Evolutionary conservation across 2,113 vertebrate species (phyloP).

Genomic region (Chloropsis cyanopogon): DNA sequence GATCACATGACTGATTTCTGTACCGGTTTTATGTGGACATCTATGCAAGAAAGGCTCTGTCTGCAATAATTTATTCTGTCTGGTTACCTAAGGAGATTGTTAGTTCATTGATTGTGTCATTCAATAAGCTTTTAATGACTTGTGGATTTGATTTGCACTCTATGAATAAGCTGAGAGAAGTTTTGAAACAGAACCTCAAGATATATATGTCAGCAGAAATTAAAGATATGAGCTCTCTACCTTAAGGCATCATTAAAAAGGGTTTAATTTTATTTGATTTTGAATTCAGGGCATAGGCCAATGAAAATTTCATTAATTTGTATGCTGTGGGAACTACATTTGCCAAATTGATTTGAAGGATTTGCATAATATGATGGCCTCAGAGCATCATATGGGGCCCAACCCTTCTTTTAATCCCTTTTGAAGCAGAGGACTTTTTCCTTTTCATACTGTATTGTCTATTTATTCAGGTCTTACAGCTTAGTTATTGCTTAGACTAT

Average conservation of each 20-base stretch:
- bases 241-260: neutral
- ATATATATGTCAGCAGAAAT: slow-evolving; percentile 40
- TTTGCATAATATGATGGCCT: slow-evolving; percentile 21
- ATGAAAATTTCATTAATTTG: slow-evolving; percentile 46
- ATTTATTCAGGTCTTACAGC: neutral
- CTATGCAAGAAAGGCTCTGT: neutral
- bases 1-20: neutral
- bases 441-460: neutral
- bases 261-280: slow-evolving; percentile 43
- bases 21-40: neutral
- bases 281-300: slow-evolving; percentile 9
- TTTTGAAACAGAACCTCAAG: neutral
- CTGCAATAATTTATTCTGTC: slow-evolving; percentile 15
- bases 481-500: neutral
- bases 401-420: neutral
- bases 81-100: neutral
- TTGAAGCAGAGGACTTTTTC: neutral
- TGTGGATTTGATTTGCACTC: neutral
- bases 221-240: neutral
- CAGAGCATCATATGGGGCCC: neutral
- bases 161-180: neutral
- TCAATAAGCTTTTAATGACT: slow-evolving; percentile 12
- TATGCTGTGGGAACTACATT: neutral
- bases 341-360: neutral
- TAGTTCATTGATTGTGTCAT: neutral